Base-by-base conservation (phyloP, 2,888 invertebrate species). In the Xestobium rufovillosum region DNA sequence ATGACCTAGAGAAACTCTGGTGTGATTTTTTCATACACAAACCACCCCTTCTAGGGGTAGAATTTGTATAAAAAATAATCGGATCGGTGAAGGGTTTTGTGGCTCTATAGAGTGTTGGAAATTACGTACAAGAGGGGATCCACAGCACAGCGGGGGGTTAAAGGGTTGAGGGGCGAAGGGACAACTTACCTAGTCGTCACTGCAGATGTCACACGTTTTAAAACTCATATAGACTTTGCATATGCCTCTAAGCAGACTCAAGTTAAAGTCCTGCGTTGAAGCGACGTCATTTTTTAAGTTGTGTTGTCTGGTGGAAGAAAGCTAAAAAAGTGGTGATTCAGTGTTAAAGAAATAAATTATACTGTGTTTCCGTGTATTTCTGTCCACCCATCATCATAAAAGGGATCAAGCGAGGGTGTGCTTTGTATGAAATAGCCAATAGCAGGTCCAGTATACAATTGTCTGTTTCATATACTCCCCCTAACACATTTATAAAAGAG, bases 41-140 rank as follows among this genome's bases (percentile, higher is more conserved):
- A 60, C 60, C 63, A 59, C 63, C 63, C 61, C 53, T 57, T 58
- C 50, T 47, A 51, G 55, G 58, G 56, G 55, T 53, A 54, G 51
- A 57, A 55, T 57, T 56, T 53, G 55, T 51, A 58, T 56, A 61
- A 62, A 62, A 63, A 62, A 62, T 65, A 65, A 65, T 64, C 63
- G 61, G 63, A 63, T 65, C 57, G 53, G 45, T 53, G 55, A 60
- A 60, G 60, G 63, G 61, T 56, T 63, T 57, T 65, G 65, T 47
- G 65, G 65, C 60, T 55, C 56, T 59, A 61, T 62, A 54, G 62
- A 63, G 64, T 63, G 61, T 62, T 56, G 52, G 56, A 57, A 52
- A 57, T 59, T 61, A 61, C 61, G 59, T 61, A 55, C 50, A 46
- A 45, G 44, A 51, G 50, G 48, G 52, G 46, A 52, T 45, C 36